phyloP scores from a whole-genome alignment of 1,140 invertebrate genomes.

The Physella acuta region DNA sequence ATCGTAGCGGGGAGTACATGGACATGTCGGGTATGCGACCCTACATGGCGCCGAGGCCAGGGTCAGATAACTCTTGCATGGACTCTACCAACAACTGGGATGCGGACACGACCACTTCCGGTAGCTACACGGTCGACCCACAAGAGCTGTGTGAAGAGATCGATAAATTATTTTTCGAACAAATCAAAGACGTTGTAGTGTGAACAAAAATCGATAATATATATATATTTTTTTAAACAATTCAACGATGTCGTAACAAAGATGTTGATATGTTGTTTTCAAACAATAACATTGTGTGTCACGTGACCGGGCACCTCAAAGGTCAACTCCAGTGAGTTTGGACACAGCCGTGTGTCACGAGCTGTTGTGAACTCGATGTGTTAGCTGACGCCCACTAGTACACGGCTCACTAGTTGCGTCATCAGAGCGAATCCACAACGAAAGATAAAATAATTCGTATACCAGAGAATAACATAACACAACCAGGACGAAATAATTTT shows the following conservation, averaged over 20 bases:
- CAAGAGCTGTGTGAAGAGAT: constrained; percentile 45
- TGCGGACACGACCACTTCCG: constrained; percentile 51
- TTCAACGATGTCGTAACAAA: background rate
- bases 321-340: background rate
- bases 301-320: background rate
- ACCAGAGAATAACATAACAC: too few relatives aligned
- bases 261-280: constrained; percentile 13
- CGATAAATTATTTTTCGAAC: constrained; percentile 41
- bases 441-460: too few relatives aligned
- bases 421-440: too few relatives aligned
- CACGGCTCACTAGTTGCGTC: too few relatives aligned
- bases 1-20: constrained; percentile 24
- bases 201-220: constrained; percentile 4
- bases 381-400: background rate
- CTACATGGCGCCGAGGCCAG: constrained; percentile 15
- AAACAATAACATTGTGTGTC: background rate
- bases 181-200: constrained; percentile 30
- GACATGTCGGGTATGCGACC: constrained; percentile 23
- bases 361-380: background rate
- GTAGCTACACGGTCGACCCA: constrained; percentile 49
- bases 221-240: background rate
- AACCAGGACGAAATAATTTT: too few relatives aligned
- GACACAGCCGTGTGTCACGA: background rate
- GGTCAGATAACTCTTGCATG: constrained; percentile 16
- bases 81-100: constrained; percentile 25